Percentiles rank a stretch among this genome's conserved stretches.
phyloP scores from a whole-genome alignment of 2,113 vertebrate species.

The Rhea pennata region DNA sequence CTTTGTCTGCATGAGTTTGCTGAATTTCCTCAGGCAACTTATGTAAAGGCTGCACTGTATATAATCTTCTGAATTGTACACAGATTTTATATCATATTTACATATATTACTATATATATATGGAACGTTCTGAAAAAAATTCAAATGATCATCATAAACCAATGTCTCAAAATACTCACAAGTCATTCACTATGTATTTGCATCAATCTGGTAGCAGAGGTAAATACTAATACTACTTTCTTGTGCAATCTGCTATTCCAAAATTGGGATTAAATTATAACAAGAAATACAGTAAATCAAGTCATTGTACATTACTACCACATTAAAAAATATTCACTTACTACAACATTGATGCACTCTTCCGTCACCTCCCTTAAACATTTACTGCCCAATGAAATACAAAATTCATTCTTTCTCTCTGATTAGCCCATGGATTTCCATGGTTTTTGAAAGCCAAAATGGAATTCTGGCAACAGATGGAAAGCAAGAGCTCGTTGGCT shows the following conservation, averaged over 20 bases:
- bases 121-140: neutral
- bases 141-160: slow-evolving; percentile 7
- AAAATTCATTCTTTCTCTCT: neutral
- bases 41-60: slow-evolving; percentile 47
- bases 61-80: neutral
- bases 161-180: neutral
- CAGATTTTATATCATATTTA: slow-evolving; percentile 60
- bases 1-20: slow-evolving; percentile 2
- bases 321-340: neutral
- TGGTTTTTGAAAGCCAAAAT: neutral
- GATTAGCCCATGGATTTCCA: neutral
- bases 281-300: slow-evolving; percentile 43
- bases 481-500: neutral
- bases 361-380: neutral
- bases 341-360: neutral
- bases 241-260: neutral
- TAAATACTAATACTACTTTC: slow-evolving; percentile 3
- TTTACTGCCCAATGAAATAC: neutral
- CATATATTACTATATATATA: slow-evolving; percentile 47
- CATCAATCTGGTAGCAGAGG: neutral
- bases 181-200: neutral
- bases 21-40: slow-evolving; percentile 25
- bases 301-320: neutral
- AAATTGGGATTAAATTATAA: neutral
- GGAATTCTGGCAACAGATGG: neutral